Percentiles rank a stretch among this genome's conserved stretches.
These are phyloP conservation scores for Mesorhabditis sp. DNA, from an alignment of 2,888 invertebrate species.

Conservation along the genomic window DNA sequence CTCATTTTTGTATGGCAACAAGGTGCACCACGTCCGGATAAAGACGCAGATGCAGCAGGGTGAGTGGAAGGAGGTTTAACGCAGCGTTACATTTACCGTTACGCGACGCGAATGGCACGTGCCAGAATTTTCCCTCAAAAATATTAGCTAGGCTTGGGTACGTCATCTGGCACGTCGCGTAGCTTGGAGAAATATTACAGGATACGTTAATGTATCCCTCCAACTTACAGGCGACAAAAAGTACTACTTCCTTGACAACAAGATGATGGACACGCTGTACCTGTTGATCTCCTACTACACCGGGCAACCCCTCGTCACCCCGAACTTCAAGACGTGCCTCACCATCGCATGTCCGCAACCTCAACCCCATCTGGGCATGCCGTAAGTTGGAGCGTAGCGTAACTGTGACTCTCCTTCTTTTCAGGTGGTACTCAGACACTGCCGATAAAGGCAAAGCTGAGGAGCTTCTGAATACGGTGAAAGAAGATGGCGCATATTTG, in stretches of 20 bases:
- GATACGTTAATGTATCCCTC: not conserved
- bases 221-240: constrained; percentile 47
- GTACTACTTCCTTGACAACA: constrained; percentile 54
- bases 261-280: constrained; percentile 55
- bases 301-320: constrained; percentile 35
- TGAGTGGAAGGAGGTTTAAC: constrained; percentile 15
- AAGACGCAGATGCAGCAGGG: constrained; percentile 46
- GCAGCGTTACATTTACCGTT: not conserved
- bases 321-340: constrained; percentile 42
- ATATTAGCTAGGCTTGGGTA: too few species aligned
- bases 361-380: constrained; percentile 53
- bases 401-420: not conserved
- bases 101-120: too few species aligned
- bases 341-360: constrained; percentile 56
- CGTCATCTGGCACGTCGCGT: too few species aligned
- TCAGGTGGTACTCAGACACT: constrained; percentile 49
- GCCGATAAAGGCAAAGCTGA: constrained; percentile 61
- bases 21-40: constrained; percentile 57
- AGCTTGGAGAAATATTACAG: too few species aligned
- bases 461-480: constrained; percentile 74
- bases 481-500: constrained; percentile 85
- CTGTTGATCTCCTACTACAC: constrained; percentile 57
- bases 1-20: constrained; percentile 72
- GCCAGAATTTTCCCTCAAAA: too few species aligned
- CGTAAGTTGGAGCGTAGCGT: constrained; percentile 21